Conservation (phyloP, 2,113 vertebrate species). For the Heterotis niloticus region DNA sequence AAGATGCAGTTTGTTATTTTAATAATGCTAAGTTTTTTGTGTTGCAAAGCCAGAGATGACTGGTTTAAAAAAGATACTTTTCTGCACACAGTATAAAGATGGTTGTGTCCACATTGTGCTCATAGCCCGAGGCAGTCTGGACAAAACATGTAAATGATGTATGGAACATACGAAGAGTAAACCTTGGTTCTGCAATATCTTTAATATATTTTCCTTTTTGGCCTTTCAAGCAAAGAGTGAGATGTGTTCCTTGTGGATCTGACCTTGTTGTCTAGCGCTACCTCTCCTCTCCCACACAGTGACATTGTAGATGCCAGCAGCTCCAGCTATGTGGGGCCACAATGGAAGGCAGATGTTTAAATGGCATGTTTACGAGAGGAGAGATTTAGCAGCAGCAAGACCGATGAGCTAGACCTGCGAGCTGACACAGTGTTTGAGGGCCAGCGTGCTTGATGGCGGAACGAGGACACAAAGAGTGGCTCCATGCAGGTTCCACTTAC, state of each 20-base stretch:
- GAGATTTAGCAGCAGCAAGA: neutral
- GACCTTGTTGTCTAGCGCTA: neutral
- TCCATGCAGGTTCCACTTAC: neutral
- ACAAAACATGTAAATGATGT: constrained; percentile 2
- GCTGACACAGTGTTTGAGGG: neutral
- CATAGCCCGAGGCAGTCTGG: neutral
- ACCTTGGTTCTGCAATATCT: neutral
- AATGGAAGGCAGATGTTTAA: constrained; percentile 15
- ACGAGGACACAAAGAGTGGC: neutral
- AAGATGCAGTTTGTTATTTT: neutral
- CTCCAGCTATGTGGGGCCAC: neutral
- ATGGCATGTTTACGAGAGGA: constrained; percentile 17
- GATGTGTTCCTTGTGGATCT: neutral
- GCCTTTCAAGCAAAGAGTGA: constrained; percentile 10
- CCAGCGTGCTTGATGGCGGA: neutral
- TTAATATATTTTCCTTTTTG: constrained; percentile 22
- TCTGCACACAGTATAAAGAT: neutral
- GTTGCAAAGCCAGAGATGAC: neutral
- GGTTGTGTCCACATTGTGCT: neutral
- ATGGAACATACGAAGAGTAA: neutral
- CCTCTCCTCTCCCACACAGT: constrained; percentile 9
- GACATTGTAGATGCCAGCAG: constrained; percentile 15
- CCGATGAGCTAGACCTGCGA: neutral
- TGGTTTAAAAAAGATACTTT: neutral
- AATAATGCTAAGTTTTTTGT: neutral